phyloP scores from a whole-genome alignment of 2,797 vertebrate genomes.

The Siniperca scherzeri region DNA sequence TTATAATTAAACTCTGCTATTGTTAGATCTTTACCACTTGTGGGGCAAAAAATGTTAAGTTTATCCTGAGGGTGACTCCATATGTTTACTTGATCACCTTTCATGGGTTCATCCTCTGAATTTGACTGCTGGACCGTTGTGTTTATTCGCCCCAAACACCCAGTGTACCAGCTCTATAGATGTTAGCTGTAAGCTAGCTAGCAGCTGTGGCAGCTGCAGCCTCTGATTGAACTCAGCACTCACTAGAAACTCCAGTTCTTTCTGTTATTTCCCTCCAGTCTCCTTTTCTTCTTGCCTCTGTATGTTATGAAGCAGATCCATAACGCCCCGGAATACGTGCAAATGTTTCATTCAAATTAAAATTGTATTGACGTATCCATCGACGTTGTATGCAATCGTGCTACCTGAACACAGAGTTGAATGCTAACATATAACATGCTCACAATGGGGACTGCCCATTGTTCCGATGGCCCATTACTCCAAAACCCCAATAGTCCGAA shows the following conservation, averaged over 20 bases:
- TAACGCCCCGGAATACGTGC: background rate
- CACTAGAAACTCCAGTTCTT: background rate
- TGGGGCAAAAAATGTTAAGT: background rate
- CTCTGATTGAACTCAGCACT: background rate
- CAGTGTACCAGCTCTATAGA: too few relatives aligned
- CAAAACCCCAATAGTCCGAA: too few relatives aligned
- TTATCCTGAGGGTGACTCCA: background rate
- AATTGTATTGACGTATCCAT: background rate
- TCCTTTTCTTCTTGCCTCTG: background rate
- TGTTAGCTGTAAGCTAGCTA: too few relatives aligned
- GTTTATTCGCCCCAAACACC: too few relatives aligned
- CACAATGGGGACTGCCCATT: too few relatives aligned
- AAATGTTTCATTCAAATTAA: background rate
- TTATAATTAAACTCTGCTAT: background rate
- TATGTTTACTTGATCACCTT: too few relatives aligned
- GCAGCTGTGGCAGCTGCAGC: too few relatives aligned
- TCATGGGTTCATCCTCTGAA: background rate
- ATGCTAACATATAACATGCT: too few relatives aligned
- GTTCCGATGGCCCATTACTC: too few relatives aligned
- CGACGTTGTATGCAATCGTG: background rate
- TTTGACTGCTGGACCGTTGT: background rate
- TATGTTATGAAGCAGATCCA: background rate
- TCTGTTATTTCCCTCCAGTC: too few relatives aligned
- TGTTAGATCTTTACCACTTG: too few relatives aligned
- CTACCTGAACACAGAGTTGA: too few relatives aligned